Conservation (phyloP, 2,797 vertebrate genomes). For the Perodicticus potto region DNA sequence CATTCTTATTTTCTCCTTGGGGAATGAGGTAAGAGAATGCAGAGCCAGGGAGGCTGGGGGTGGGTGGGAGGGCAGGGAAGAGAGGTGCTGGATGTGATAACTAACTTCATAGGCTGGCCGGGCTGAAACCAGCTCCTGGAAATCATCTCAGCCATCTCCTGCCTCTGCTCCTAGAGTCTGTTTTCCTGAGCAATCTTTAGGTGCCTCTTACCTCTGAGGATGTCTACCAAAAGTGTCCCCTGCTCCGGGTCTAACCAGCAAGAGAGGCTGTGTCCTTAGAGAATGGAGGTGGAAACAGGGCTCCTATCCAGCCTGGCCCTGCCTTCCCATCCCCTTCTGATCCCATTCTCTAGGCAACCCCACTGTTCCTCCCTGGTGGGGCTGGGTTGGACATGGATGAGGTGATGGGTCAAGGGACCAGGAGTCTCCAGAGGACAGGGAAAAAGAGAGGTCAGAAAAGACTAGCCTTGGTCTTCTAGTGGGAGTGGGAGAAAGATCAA, state of each 20-base stretch:
- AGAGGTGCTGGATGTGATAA: not conserved
- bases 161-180: not conserved
- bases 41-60: not conserved
- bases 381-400: not conserved
- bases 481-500: not conserved
- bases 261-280: not conserved
- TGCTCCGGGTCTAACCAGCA: not conserved
- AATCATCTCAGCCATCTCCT: not conserved
- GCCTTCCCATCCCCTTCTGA: not conserved
- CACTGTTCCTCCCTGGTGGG: not conserved
- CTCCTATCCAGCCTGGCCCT: not conserved
- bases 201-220: not conserved
- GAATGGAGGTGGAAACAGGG: not conserved
- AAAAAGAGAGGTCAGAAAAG: not conserved
- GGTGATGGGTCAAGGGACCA: not conserved
- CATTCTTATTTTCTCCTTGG: not conserved
- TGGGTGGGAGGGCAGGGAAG: not conserved
- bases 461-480: not conserved
- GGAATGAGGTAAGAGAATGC: not conserved
- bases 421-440: not conserved
- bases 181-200: not conserved
- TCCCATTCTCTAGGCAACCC: not conserved
- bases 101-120: not conserved
- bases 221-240: not conserved
- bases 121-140: not conserved